phyloP scores from a whole-genome alignment of 2,888 invertebrate species.

The Heliconius hortense region DNA sequence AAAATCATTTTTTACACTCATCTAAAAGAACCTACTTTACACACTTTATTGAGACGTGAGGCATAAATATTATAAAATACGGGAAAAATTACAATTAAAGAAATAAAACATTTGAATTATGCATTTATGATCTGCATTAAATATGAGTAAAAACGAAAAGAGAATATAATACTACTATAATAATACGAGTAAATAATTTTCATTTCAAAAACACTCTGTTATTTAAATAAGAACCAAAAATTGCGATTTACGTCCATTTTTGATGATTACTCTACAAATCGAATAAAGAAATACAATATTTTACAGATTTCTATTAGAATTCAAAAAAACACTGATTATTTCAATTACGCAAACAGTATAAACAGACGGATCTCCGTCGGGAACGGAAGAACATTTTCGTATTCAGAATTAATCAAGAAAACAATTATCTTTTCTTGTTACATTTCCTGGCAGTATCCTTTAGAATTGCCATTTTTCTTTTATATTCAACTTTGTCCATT shows the following conservation, averaged over 20 bases:
- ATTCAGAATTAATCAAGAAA: conserved; percentile 71
- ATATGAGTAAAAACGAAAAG: too few species aligned
- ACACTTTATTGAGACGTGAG: too few species aligned
- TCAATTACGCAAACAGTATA: conserved; percentile 41
- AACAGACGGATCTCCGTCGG: conserved; percentile 43
- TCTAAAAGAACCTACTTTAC: too few species aligned
- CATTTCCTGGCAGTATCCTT: conserved; percentile 57
- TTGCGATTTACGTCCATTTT: background rate
- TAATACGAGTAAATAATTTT: background rate
- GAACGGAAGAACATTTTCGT: conserved; percentile 48
- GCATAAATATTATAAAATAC: too few species aligned
- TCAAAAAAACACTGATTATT: conserved; percentile 46
- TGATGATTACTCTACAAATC: background rate
- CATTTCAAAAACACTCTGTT: background rate
- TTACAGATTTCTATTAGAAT: conserved; percentile 14
- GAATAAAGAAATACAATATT: conserved; percentile 1
- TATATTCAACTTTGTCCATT: conserved; percentile 34
- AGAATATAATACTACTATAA: too few species aligned
- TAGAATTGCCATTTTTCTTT: conserved; percentile 40
- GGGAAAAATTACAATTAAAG: too few species aligned
- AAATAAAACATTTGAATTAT: too few species aligned
- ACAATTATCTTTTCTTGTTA: conserved; percentile 67
- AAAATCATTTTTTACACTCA: too few species aligned
- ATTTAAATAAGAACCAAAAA: background rate
- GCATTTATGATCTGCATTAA: too few species aligned